phyloP scores from a whole-genome alignment of 2,797 vertebrate species.

The Prionace glauca region DNA sequence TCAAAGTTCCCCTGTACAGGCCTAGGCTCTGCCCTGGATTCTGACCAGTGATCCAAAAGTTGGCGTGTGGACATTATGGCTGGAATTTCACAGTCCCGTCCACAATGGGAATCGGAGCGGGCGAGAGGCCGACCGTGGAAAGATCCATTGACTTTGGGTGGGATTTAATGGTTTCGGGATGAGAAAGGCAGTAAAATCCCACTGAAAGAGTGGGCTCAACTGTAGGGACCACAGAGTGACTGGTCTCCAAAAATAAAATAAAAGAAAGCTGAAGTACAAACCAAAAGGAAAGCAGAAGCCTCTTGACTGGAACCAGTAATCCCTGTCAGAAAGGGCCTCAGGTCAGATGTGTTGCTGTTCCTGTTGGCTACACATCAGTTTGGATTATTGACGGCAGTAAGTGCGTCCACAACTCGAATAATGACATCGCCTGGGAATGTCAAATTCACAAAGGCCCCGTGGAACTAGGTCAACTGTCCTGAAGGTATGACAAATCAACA shows the following conservation, averaged over 20 bases:
- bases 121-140: too few species aligned
- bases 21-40: not conserved
- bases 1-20: not conserved
- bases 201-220: too few species aligned
- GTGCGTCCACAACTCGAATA: not conserved
- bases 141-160: too few species aligned
- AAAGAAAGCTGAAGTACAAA: not conserved
- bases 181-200: too few species aligned
- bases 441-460: not conserved
- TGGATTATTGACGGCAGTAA: not conserved
- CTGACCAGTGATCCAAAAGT: not conserved
- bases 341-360: constrained; percentile 4
- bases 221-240: not conserved
- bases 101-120: too few species aligned
- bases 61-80: too few species aligned
- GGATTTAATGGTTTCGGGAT: too few species aligned
- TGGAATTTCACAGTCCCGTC: too few species aligned
- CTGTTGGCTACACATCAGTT: not conserved
- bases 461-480: constrained; percentile 4
- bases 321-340: not conserved
- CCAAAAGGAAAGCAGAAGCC: not conserved
- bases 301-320: not conserved
- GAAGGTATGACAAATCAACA: not conserved
- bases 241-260: not conserved
- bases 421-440: not conserved